Base-by-base conservation (phyloP, 2,888 invertebrate species). In the Watsonalla binaria region DNA sequence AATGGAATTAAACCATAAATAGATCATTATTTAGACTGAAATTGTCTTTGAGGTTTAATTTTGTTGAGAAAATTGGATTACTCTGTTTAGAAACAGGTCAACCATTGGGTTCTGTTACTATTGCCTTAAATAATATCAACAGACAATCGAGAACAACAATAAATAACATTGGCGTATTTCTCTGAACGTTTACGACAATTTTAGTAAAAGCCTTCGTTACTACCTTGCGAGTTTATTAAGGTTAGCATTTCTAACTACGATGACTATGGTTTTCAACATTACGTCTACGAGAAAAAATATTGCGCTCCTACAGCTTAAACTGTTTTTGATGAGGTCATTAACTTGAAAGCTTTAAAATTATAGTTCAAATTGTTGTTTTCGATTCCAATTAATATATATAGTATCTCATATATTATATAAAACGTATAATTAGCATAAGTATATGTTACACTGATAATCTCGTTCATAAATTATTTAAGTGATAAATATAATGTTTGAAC, bases 111-210 rank as follows among this genome's bases (percentile, higher is more conserved):
- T 71, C 76, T 61, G 64, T 69, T 63, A 67, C 75, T 74, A 76
- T 78, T 80, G 74, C 66, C 65, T 65, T 65, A 70, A 75, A 74
- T 72, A 74, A 80, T 76, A 77, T 71, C 63, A 70, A 77, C 72
- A 75, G 77, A 77, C 80, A 76, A 83, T 75, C 70, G 68, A 74
- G 76, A 80, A 82, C 83, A 85, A 83, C 7, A 6, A 37, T 5
- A 37, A 37, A 37, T 37, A 1, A 37, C 37, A 5, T 37, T 5
- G 37, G 8, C 37, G 37, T 37, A 37, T 37, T 37, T 37, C 37
- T 37, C 37, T 8, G 7, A 37, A 37, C 37, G 37, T 37, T 37
- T 42, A 42, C 42, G 11, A 11, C 42, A 42, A 42, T 42, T 42
- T 42, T 11, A 42, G 8, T 42, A 42, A 42, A 42, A 42, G 42